phyloP scores from a whole-genome alignment of 2,888 invertebrate genomes.

The Papilio protenor region DNA sequence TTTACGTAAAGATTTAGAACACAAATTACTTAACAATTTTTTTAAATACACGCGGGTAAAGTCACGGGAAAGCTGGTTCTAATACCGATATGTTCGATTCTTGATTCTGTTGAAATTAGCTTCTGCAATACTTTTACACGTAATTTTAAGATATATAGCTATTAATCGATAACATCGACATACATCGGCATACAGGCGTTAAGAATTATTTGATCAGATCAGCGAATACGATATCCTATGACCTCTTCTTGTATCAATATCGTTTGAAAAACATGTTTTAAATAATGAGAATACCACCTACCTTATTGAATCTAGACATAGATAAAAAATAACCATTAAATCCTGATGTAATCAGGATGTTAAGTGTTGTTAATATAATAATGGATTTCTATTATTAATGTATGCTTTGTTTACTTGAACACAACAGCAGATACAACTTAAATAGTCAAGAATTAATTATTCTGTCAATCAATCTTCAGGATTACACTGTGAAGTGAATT shows the following conservation, averaged over 20 bases:
- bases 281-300: neutral
- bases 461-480: conserved; percentile 39
- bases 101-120: too few species aligned
- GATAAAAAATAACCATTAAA: neutral
- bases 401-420: conserved; percentile 29
- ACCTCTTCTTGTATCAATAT: neutral
- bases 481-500: neutral
- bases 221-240: neutral
- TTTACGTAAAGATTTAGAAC: too few species aligned
- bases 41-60: too few species aligned
- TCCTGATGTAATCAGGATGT: conserved; percentile 9
- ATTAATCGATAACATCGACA: too few species aligned
- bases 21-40: too few species aligned
- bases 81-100: too few species aligned
- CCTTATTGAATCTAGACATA: neutral
- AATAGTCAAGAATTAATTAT: conserved; percentile 29
- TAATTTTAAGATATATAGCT: too few species aligned
- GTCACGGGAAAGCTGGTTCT: too few species aligned
- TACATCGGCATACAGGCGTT: too few species aligned
- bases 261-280: neutral
- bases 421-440: neutral
- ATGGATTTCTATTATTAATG: neutral
- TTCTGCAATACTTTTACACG: too few species aligned
- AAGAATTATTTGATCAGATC: too few species aligned
- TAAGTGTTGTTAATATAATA: conserved; percentile 11